Evolutionary conservation across 2,888 invertebrate genomes (phyloP).

Genomic region (Phortica magna): DNA sequence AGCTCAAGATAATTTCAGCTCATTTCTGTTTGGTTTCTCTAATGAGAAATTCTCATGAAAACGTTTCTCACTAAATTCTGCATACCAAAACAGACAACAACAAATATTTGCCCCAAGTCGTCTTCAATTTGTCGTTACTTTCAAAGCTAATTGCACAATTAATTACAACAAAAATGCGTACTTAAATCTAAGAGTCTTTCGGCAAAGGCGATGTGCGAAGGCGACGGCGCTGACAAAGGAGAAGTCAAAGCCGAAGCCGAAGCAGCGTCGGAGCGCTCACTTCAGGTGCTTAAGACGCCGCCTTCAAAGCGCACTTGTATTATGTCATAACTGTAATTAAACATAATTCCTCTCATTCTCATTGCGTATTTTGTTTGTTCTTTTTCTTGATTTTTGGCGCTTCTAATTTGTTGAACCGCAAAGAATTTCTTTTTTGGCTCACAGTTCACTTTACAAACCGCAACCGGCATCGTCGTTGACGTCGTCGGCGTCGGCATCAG

Average conservation of each 20-base stretch:
- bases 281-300: not conserved
- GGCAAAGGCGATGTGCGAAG: too few species aligned
- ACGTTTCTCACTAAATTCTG: too few species aligned
- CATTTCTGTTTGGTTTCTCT: too few species aligned
- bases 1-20: too few species aligned
- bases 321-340: slow-evolving; percentile 13
- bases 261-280: not conserved
- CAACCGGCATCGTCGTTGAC: not conserved
- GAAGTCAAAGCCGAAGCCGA: too few species aligned
- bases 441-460: not conserved
- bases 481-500: too few species aligned
- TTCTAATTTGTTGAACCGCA: slow-evolving; percentile 25
- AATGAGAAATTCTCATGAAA: too few species aligned
- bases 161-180: not conserved
- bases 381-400: not conserved
- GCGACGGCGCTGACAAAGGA: too few species aligned
- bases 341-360: not conserved
- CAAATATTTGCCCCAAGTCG: not conserved
- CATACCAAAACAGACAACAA: too few species aligned
- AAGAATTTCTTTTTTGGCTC: slow-evolving; percentile 6
- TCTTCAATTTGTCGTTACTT: not conserved
- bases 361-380: not conserved
- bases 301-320: not conserved
- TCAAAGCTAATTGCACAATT: not conserved
- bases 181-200: not conserved